These are phyloP conservation scores for Agrotis segetum DNA, from an alignment of 2,888 invertebrate species.

Conservation along the genomic window DNA sequence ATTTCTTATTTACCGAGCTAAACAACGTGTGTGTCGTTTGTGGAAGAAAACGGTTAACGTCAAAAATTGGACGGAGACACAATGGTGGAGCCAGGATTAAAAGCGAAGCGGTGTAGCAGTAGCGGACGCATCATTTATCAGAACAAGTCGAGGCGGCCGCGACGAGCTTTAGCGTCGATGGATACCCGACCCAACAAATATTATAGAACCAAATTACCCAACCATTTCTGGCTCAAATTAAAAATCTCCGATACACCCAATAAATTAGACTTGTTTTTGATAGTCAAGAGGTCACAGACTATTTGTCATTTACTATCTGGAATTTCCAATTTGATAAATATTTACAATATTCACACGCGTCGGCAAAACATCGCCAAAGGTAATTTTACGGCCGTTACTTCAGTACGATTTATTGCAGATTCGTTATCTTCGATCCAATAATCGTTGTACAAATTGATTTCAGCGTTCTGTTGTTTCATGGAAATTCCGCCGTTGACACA, in stretches of 20 bases:
- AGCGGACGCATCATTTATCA: conserved; percentile 89
- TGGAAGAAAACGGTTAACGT: conserved; percentile 84
- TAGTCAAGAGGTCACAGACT: conserved; percentile 57
- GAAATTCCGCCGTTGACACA: conserved; percentile 48
- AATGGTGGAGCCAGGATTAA: conserved; percentile 87
- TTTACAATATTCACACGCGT: conserved; percentile 49
- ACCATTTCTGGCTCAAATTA: conserved; percentile 55
- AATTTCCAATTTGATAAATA: conserved; percentile 54
- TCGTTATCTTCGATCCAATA: conserved; percentile 52
- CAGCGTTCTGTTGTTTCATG: conserved; percentile 58
- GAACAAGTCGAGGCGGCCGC: conserved; percentile 74
- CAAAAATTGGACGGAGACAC: conserved; percentile 87
- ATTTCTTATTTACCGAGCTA: conserved; percentile 84
- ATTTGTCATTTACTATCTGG: conserved; percentile 57
- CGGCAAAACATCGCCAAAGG: conserved; percentile 41
- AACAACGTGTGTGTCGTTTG: conserved; percentile 81
- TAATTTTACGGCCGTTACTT: conserved; percentile 41
- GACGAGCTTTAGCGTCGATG: conserved; percentile 76
- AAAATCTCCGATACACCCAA: conserved; percentile 48
- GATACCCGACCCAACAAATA: conserved; percentile 71
- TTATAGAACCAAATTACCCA: conserved; percentile 57
- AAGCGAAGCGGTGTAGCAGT: conserved; percentile 89
- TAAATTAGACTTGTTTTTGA: conserved; percentile 60
- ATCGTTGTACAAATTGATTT: conserved; percentile 56
- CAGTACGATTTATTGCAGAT: conserved; percentile 48